Percentiles rank a stretch among this genome's conserved stretches.
phyloP scores from a whole-genome alignment of 2,888 invertebrate genomes.

The Cerastis leucographa region DNA sequence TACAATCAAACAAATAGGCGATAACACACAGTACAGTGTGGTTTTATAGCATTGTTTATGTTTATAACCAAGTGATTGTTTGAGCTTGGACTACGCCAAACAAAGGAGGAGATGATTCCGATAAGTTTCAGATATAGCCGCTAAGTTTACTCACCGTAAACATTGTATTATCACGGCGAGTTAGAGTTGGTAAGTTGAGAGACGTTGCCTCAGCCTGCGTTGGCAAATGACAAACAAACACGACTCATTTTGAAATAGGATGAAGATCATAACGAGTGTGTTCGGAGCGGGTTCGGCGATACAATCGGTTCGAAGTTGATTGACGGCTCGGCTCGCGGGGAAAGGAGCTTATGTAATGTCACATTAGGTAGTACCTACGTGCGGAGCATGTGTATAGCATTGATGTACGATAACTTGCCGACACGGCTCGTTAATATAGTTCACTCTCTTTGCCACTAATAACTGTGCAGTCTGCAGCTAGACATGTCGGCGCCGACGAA shows the following conservation, averaged over 20 bases:
- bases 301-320: conserved; percentile 66
- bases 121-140: conserved; percentile 12
- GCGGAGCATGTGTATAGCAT: conserved; percentile 67
- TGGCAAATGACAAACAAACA: conserved; percentile 52
- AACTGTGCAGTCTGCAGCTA: conserved; percentile 22
- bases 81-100: conserved; percentile 19
- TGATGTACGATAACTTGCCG: conserved; percentile 48
- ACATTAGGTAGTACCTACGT: conserved; percentile 70
- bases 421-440: conserved; percentile 38
- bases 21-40: conserved; percentile 6
- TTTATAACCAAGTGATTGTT: conserved; percentile 10
- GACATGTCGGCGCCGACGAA: conserved; percentile 48
- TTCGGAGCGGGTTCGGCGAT: conserved; percentile 55
- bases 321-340: conserved; percentile 75
- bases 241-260: conserved; percentile 54
- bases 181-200: background rate
- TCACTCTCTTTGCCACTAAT: conserved; percentile 44
- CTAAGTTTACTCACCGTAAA: conserved; percentile 39
- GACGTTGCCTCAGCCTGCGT: conserved; percentile 33
- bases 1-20: conserved; percentile 22
- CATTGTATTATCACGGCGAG: conserved; percentile 21
- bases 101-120: conserved; percentile 3
- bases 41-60: conserved; percentile 6
- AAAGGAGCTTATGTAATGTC: conserved; percentile 78
- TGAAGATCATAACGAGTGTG: conserved; percentile 40